Conservation (phyloP, 2,888 invertebrate species). For the Drosophila mayaguana region DNA sequence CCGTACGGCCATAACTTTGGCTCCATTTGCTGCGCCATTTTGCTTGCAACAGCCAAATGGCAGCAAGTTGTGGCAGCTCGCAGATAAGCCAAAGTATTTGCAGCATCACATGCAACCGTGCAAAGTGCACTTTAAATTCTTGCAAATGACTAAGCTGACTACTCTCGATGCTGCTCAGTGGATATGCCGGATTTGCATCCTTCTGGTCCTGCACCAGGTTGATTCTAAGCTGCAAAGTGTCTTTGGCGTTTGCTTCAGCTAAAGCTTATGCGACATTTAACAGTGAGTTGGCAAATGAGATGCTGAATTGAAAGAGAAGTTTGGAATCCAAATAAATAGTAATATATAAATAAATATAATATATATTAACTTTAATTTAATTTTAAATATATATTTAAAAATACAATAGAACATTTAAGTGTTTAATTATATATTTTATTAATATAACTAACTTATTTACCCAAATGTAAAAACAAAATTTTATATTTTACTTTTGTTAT, state of each 20-base stretch:
- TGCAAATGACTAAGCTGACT: conserved; percentile 76
- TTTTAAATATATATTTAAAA: too few species aligned
- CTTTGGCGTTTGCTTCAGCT: not conserved
- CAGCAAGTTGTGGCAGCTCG: conserved; percentile 19
- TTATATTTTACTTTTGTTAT: too few species aligned
- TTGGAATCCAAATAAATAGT: too few species aligned
- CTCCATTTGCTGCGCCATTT: conserved; percentile 72
- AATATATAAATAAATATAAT: too few species aligned
- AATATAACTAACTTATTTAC: too few species aligned
- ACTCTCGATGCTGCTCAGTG: conserved; percentile 26
- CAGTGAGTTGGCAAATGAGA: too few species aligned
- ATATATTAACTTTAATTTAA: too few species aligned
- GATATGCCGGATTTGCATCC: conserved; percentile 9
- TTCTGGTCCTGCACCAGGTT: not conserved
- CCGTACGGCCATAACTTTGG: conserved; percentile 63
- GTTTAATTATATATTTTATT: too few species aligned
- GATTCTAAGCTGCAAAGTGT: conserved; percentile 4
- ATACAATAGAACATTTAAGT: too few species aligned
- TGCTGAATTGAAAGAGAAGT: too few species aligned
- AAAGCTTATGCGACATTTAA: not conserved
- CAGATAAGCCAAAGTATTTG: conserved; percentile 73
- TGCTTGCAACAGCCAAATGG: conserved; percentile 26
- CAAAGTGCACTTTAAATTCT: conserved; percentile 84
- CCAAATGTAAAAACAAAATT: too few species aligned
- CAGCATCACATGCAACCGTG: conserved; percentile 63